These are phyloP conservation scores for Pseudobourletiella spinata DNA, from an alignment of 1,140 invertebrate genomes.

Conservation along the genomic window DNA sequence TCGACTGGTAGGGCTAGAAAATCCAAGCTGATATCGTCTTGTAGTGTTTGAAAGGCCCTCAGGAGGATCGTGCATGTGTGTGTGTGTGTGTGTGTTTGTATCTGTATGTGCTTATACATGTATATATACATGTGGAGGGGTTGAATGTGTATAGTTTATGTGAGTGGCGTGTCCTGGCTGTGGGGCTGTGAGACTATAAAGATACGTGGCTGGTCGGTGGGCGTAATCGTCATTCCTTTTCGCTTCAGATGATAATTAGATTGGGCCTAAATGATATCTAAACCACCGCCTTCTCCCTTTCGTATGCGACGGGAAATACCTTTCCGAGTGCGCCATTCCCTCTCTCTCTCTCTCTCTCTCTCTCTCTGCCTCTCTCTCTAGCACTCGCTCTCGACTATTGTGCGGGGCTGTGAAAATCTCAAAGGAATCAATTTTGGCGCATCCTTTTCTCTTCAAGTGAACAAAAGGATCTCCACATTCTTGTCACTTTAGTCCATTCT, in stretches of 20 bases:
- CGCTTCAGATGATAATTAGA: slow-evolving; percentile 32
- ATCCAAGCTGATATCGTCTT: too few relatives aligned
- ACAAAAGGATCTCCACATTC: slow-evolving; percentile 14
- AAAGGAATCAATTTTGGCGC: slow-evolving; percentile 22
- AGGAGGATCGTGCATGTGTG: too few relatives aligned
- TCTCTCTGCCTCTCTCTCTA: not conserved
- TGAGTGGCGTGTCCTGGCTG: too few relatives aligned
- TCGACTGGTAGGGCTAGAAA: too few relatives aligned
- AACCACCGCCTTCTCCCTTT: slow-evolving; percentile 29
- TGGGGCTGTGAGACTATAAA: too few relatives aligned
- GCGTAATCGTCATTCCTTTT: slow-evolving; percentile 35
- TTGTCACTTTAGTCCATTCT: slow-evolving; percentile 12
- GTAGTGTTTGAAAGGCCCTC: too few relatives aligned
- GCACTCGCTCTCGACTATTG: too few relatives aligned
- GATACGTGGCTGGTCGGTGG: slow-evolving; percentile 33
- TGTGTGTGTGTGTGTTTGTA: too few relatives aligned
- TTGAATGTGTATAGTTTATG: too few relatives aligned
- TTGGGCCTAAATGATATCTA: slow-evolving; percentile 29
- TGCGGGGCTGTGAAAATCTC: not conserved
- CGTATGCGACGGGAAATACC: not conserved
- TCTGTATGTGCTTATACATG: too few relatives aligned
- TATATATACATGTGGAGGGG: too few relatives aligned
- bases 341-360: slow-evolving; percentile 1
- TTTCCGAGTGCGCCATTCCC: slow-evolving; percentile 1
- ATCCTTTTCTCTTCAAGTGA: slow-evolving; percentile 17